Evolutionary conservation across 2,888 invertebrate species (phyloP).

Genomic region (Cryptocephalus primarius): DNA sequence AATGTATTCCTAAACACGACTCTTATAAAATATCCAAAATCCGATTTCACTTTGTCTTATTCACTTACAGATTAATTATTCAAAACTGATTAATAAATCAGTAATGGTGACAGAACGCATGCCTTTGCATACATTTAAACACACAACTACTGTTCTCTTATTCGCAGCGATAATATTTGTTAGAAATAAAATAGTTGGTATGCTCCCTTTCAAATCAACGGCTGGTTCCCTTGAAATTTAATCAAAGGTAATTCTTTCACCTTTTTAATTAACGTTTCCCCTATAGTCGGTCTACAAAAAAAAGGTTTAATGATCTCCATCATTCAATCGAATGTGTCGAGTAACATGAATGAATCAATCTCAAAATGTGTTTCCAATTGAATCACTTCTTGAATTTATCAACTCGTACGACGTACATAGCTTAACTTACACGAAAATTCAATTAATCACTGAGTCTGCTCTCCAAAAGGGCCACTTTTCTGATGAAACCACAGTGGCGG

Average conservation of each 20-base stretch:
- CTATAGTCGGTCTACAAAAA: too few relatives aligned
- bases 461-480: conserved; percentile 32
- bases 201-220: too few relatives aligned
- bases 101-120: conserved; percentile 9
- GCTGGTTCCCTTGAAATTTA: too few relatives aligned
- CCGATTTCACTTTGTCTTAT: conserved; percentile 12
- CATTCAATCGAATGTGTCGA: conserved; percentile 5
- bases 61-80: conserved; percentile 12
- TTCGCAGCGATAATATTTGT: too few relatives aligned
- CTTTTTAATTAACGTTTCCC: too few relatives aligned
- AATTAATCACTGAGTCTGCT: conserved; percentile 35
- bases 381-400: conserved; percentile 34
- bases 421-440: conserved; percentile 33
- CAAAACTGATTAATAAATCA: conserved; percentile 12
- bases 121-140: conserved; percentile 9
- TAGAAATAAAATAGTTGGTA: too few relatives aligned
- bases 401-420: conserved; percentile 30
- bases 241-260: too few relatives aligned
- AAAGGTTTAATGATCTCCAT: neutral
- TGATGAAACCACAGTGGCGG: conserved; percentile 26
- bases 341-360: conserved; percentile 8
- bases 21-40: conserved; percentile 10
- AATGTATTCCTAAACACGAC: conserved; percentile 12
- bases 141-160: too few relatives aligned
- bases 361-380: conserved; percentile 20